phyloP scores from a whole-genome alignment of 2,888 invertebrate genomes.

The Glaucopsyche alexis region DNA sequence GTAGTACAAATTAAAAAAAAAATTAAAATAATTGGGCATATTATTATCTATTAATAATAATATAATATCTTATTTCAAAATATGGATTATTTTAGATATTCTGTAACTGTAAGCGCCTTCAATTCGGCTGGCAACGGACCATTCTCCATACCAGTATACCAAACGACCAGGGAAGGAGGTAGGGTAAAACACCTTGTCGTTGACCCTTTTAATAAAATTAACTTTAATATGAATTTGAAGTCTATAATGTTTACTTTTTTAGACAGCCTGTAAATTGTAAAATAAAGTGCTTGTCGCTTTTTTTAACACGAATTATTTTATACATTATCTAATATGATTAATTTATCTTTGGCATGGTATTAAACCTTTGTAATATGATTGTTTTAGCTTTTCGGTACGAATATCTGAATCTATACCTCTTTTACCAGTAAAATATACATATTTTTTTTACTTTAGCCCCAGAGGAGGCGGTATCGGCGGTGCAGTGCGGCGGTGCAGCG shows the following conservation, averaged over 20 bases:
- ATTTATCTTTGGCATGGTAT: no score
- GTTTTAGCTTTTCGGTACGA: background rate
- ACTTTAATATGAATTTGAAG: no score
- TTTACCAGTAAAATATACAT: background rate
- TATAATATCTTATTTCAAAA: background rate
- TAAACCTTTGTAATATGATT: background rate
- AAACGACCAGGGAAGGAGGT: slow-evolving; percentile 93
- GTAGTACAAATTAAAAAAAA: no score
- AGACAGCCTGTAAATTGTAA: no score
- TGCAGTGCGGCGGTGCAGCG: slow-evolving; percentile 84
- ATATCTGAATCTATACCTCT: background rate
- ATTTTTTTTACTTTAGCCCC: background rate
- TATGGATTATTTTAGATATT: slow-evolving; percentile 79
- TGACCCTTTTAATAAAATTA: no score
- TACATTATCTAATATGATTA: no score
- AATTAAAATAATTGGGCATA: no score
- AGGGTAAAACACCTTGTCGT: slow-evolving; percentile 34
- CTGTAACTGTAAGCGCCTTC: slow-evolving; percentile 90
- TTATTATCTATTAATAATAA: no score
- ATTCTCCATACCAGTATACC: slow-evolving; percentile 86
- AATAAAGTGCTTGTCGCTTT: no score
- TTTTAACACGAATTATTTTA: no score
- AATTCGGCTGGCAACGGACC: slow-evolving; percentile 93
- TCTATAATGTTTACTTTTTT: no score
- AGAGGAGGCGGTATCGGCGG: background rate